A percentile compares a stretch with the other conserved stretches of the same genome.
Conservation (phyloP, 2,888 invertebrate species). For the Lutraria lutraria region DNA sequence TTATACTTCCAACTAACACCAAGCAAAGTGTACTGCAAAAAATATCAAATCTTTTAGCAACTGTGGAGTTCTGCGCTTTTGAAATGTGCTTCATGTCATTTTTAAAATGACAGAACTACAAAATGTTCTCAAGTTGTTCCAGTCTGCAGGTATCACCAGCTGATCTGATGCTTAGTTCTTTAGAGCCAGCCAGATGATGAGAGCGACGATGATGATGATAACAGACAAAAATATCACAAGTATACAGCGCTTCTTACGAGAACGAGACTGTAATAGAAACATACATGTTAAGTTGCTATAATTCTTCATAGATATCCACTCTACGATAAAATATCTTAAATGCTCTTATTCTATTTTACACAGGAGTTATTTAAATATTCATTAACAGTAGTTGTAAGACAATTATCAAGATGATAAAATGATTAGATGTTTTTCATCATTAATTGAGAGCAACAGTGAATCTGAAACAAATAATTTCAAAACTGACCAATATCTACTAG, state of each 20-base stretch:
- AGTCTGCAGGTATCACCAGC: background rate
- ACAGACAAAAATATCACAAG: conserved; percentile 89
- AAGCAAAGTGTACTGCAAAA: too few species aligned
- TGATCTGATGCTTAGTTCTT: conserved; percentile 28
- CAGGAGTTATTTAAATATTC: background rate
- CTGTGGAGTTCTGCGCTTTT: background rate
- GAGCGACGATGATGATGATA: conserved; percentile 90
- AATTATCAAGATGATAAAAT: background rate
- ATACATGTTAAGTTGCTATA: background rate
- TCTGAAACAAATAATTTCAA: background rate
- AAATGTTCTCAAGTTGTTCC: background rate
- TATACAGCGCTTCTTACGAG: conserved; percentile 95
- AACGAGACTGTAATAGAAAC: conserved; percentile 91
- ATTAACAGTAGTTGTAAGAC: background rate
- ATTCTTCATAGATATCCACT: background rate
- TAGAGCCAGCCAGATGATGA: conserved; percentile 80
- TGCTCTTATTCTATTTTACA: background rate
- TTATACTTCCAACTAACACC: too few species aligned
- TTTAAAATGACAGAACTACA: background rate
- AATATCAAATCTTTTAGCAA: background rate
- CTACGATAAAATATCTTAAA: background rate
- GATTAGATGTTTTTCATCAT: too few species aligned
- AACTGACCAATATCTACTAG: background rate
- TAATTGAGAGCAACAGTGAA: background rate
- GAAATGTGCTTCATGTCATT: background rate